Evolutionary conservation across 2,888 invertebrate species (phyloP).

Genomic region (Drosophila emarginata): DNA sequence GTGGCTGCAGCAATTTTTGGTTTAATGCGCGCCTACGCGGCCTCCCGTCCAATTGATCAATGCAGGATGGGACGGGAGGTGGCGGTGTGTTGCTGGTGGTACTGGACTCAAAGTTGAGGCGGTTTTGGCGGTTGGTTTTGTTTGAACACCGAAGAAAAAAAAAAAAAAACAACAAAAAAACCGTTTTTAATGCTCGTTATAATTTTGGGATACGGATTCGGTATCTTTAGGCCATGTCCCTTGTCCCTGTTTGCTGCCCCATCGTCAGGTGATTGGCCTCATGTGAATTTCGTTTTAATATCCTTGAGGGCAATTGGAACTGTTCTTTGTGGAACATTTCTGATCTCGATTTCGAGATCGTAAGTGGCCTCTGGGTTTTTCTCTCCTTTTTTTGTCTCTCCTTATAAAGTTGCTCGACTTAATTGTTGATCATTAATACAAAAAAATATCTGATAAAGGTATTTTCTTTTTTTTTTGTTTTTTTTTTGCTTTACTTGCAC

Average conservation of each 20-base stretch:
- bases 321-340: constrained; percentile 26
- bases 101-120: constrained; percentile 23
- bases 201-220: constrained; percentile 48
- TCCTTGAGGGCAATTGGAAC: constrained; percentile 63
- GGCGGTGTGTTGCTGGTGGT: not conserved
- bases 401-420: constrained; percentile 59
- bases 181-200: constrained; percentile 71
- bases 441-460: not conserved
- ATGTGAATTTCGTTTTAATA: constrained; percentile 51
- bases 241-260: constrained; percentile 19
- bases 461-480: not conserved
- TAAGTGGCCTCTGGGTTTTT: constrained; percentile 15
- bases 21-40: constrained; percentile 39
- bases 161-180: constrained; percentile 15
- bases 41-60: constrained; percentile 12
- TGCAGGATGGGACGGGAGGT: constrained; percentile 16
- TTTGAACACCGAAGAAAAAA: constrained; percentile 55
- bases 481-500: not conserved
- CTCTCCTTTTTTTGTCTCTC: constrained; percentile 9
- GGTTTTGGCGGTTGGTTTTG: constrained; percentile 51
- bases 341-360: constrained; percentile 20
- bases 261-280: constrained; percentile 63
- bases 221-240: constrained; percentile 21
- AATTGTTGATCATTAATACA: constrained; percentile 59
- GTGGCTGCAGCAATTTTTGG: constrained; percentile 27